Conservation (phyloP, 1,140 invertebrate genomes). For the Limonius californicus region DNA sequence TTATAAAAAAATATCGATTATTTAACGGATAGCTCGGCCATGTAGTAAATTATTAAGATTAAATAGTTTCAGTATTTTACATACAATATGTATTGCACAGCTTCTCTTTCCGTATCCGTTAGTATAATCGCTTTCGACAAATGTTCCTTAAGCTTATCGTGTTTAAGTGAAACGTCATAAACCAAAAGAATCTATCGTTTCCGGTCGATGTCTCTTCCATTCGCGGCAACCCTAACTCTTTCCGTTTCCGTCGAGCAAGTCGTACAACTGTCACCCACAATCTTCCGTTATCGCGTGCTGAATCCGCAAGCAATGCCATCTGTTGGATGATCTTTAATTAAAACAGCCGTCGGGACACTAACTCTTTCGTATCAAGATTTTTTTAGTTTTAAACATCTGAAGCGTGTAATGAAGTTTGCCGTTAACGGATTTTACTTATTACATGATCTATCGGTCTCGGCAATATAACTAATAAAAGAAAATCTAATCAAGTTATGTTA, state of each 20-base stretch:
- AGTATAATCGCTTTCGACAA: neutral
- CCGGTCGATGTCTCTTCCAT: conserved; percentile 15
- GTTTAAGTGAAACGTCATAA: conserved; percentile 6
- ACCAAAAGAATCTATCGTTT: conserved; percentile 15
- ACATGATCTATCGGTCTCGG: no score
- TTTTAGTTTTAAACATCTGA: neutral
- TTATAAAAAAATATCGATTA: no score
- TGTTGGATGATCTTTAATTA: conserved; percentile 15
- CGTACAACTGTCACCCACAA: conserved; percentile 15
- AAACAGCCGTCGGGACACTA: conserved; percentile 8
- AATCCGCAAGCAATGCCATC: conserved; percentile 16
- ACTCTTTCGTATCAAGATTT: conserved; percentile 10
- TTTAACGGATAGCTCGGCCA: no score
- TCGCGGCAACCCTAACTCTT: conserved; percentile 3
- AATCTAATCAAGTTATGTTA: no score
- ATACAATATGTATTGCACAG: no score
- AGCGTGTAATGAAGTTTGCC: conserved; percentile 1
- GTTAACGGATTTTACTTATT: neutral
- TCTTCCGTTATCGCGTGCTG: conserved; percentile 9
- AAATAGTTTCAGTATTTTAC: no score
- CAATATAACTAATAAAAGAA: no score
- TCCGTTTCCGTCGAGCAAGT: conserved; percentile 16
- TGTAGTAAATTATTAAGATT: no score
- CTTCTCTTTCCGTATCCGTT: no score
- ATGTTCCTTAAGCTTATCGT: conserved; percentile 1